These are phyloP conservation scores for Proisotoma minuta DNA, from an alignment of 2,888 invertebrate species.

Conservation along the genomic window DNA sequence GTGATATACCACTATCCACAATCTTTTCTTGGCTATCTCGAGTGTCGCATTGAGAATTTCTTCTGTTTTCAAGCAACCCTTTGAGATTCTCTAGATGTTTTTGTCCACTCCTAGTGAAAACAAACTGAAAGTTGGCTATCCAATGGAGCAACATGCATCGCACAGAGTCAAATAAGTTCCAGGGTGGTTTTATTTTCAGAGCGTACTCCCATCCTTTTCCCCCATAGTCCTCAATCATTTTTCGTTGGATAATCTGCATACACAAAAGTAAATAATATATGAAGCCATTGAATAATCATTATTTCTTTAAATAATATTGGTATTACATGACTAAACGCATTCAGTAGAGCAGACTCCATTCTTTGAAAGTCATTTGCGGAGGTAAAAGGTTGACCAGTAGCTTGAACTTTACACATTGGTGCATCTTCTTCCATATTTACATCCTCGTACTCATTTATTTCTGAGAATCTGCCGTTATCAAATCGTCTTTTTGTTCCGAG, in stretches of 20 bases:
- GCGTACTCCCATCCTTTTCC: constrained; percentile 56
- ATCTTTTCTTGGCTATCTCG: constrained; percentile 9
- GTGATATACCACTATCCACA: constrained; percentile 21
- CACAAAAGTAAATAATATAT: neutral
- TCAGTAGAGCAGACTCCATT: neutral
- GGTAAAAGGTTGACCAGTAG: neutral
- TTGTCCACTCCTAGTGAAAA: constrained; percentile 31
- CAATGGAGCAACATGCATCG: constrained; percentile 60
- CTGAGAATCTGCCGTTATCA: neutral
- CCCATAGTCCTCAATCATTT: constrained; percentile 59
- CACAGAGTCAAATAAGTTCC: constrained; percentile 57
- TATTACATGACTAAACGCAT: neutral
- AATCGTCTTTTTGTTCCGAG: neutral
- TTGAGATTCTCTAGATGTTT: constrained; percentile 30
- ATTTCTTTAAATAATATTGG: neutral
- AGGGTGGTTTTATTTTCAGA: constrained; percentile 57
- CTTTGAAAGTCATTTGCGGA: neutral
- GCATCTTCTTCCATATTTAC: neutral
- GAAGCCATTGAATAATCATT: neutral
- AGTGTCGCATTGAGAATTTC: neutral
- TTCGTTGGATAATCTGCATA: constrained; percentile 53
- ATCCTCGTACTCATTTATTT: neutral
- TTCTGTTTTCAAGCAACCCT: constrained; percentile 2
- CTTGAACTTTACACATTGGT: neutral
- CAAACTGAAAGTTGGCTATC: constrained; percentile 58